These are phyloP conservation scores for Tipula lateralis DNA, from an alignment of 2,888 invertebrate genomes.

Conservation along the genomic window DNA sequence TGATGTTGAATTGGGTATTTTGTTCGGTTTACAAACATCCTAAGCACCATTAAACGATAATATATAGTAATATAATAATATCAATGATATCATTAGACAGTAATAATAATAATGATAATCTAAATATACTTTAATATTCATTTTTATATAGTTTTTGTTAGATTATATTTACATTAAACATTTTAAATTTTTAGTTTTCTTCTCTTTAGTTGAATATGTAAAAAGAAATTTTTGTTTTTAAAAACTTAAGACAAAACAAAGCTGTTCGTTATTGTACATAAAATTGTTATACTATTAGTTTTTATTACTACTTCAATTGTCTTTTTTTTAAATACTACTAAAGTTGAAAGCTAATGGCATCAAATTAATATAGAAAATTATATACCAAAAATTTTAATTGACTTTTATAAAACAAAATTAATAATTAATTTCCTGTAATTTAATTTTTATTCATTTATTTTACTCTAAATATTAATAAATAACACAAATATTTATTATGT, in stretches of 20 bases:
- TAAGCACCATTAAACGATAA: slow-evolving; percentile 30
- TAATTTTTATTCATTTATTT: slow-evolving; percentile 15
- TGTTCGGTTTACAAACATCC: slow-evolving; percentile 25
- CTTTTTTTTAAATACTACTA: not conserved
- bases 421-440: slow-evolving; percentile 28
- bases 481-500: not conserved
- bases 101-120: slow-evolving; percentile 20
- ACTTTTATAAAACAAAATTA: not conserved
- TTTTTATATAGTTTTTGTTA: not conserved
- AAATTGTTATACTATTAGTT: not conserved
- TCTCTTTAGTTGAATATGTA: not conserved
- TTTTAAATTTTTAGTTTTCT: not conserved
- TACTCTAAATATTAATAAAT: not conserved
- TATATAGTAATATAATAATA: not conserved
- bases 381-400: slow-evolving; percentile 6
- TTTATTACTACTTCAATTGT: not conserved
- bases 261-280: not conserved
- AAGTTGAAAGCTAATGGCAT: not conserved
- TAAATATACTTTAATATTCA: not conserved
- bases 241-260: slow-evolving; percentile 11
- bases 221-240: not conserved
- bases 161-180: slow-evolving; percentile 26
- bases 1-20: not conserved
- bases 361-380: not conserved
- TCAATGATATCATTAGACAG: slow-evolving; percentile 9